These are phyloP conservation scores for Drosophila tropicalis DNA, from an alignment of 1,140 invertebrate species.

Conservation along the genomic window DNA sequence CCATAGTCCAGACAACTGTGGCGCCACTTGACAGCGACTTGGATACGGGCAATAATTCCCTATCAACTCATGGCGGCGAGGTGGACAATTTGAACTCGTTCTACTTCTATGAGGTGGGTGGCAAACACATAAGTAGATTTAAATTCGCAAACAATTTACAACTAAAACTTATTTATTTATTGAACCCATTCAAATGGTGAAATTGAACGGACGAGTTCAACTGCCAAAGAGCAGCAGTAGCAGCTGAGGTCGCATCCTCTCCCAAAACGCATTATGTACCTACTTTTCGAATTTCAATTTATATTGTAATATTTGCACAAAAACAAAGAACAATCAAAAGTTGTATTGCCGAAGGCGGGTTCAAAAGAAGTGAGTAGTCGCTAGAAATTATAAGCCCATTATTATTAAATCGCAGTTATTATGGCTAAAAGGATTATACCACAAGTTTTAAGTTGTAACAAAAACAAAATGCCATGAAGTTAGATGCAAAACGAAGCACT, in stretches of 20 bases:
- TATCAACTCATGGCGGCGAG: constrained; percentile 47
- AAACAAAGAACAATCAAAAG: background rate
- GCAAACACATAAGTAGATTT: constrained; percentile 9
- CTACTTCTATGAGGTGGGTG: constrained; percentile 76
- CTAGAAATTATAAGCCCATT: too few relatives aligned
- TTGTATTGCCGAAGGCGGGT: constrained; percentile 1
- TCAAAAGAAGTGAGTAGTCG: background rate
- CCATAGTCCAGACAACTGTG: constrained; percentile 58
- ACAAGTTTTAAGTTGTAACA: too few relatives aligned
- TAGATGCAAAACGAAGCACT: too few relatives aligned
- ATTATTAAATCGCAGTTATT: too few relatives aligned
- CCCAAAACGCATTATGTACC: constrained; percentile 23
- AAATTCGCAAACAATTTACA: constrained; percentile 8
- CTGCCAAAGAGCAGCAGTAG: background rate
- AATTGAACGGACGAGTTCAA: constrained; percentile 16
- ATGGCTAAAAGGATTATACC: too few relatives aligned
- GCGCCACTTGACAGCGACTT: constrained; percentile 55
- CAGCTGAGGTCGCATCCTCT: constrained; percentile 18
- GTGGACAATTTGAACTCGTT: constrained; percentile 76
- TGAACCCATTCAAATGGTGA: constrained; percentile 14
- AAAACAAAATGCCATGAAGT: too few relatives aligned
- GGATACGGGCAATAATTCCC: constrained; percentile 42
- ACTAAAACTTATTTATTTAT: constrained; percentile 55
- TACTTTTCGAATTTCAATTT: constrained; percentile 36
- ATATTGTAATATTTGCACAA: constrained; percentile 33